Base-by-base conservation (phyloP, 2,888 invertebrate species). In the Alsophila aescularia region DNA sequence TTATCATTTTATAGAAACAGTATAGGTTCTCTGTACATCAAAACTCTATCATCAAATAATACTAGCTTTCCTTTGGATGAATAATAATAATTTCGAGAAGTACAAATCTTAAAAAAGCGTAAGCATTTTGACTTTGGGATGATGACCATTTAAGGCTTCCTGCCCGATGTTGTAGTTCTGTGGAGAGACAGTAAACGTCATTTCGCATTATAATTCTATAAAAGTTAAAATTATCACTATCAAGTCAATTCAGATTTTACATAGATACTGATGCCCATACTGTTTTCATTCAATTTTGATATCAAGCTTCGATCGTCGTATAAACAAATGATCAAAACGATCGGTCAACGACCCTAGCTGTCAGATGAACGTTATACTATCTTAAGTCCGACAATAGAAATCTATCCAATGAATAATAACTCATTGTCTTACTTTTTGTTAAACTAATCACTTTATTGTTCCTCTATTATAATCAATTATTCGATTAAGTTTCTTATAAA, bases 381-480 rank as follows among this genome's bases (percentile, higher is more conserved):
- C 83, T 75, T 66, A 75, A 76, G 72, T 64, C 74, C 77, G 81
- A 87, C 87, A 86, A 88, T 88, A 83, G 84, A 71, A 82, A 81
- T 79, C 79, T 86, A 86, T 87, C 79, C 75, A 69, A 75, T 77
- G 83, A 85, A 89, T 90, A 90, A 91, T 90, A 90, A 87, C 77
- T 90, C 90, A 89, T 90, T 90, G 90, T 90, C 89, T 86, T 83
- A 84, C 83, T 86, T 90, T 90, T 89, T 88, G 87, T 91, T 81
- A 73, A 83, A 87, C 89, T 91, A 91, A 90, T 90, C 90, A 90
- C 87, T 90, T 88, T 86, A 90, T 91, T 91, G 90, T 90, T 90
- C 85, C 79, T 79, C 77, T 86, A 81, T 80, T 84, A 83, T 87
- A 91, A 91, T 90, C 90, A 91, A 90, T 91, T 90, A 90, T 83